Evolutionary conservation across 92 coral and sea anemone species (phyloP).

Genomic region (Blastomussa wellsi): DNA sequence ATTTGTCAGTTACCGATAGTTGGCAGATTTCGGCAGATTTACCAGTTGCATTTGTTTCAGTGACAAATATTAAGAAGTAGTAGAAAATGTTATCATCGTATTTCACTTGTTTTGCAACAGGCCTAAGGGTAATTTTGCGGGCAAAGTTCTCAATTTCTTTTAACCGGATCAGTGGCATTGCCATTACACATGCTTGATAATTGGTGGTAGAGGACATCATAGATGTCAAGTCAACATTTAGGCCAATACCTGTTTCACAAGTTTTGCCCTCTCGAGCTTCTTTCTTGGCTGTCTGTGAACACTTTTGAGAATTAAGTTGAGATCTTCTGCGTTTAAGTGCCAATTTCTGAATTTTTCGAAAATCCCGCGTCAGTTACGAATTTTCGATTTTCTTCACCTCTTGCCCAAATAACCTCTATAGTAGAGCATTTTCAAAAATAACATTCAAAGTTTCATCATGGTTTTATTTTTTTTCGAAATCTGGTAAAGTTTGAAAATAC

Average conservation of each 20-base stretch:
- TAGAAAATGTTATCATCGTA: conserved; percentile 33
- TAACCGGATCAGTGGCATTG: too few species aligned
- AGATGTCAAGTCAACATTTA: neutral
- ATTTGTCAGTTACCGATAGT: too few species aligned
- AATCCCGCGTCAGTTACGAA: too few species aligned
- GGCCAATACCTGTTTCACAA: conserved; percentile 27
- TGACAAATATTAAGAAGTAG: conserved; percentile 48
- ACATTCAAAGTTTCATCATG: too few species aligned
- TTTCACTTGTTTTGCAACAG: conserved; percentile 41
- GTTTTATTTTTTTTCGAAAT: too few species aligned
- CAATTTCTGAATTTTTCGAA: too few species aligned
- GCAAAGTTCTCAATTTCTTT: neutral
- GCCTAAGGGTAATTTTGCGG: conserved; percentile 34
- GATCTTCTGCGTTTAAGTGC: conserved; percentile 24
- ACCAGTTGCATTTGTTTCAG: conserved; percentile 50
- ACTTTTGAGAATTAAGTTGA: neutral
- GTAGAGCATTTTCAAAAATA: too few species aligned
- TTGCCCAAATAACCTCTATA: too few species aligned
- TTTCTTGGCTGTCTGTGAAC: conserved; percentile 28
- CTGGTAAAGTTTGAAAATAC: too few species aligned
- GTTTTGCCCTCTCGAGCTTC: conserved; percentile 22
- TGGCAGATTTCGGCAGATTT: conserved; percentile 53
- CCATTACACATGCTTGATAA: too few species aligned
- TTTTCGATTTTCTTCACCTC: too few species aligned
- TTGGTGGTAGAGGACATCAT: too few species aligned